Base-by-base conservation (phyloP, 2,113 vertebrate species). In the Microcebus murinus region DNA sequence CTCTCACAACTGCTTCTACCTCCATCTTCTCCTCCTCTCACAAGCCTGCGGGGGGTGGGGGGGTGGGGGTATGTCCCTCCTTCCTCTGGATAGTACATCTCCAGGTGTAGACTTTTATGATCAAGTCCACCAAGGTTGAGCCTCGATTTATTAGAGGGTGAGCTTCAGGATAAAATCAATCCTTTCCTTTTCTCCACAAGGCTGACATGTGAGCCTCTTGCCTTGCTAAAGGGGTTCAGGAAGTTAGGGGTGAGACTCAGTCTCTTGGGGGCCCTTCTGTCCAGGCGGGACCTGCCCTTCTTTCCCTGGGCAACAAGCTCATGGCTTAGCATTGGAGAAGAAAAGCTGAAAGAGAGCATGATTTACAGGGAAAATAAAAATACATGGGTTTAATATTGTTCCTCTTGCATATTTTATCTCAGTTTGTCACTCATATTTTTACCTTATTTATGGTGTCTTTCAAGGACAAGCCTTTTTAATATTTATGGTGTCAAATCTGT, bases 401-500 rank as follows among this genome's bases (percentile, higher is more conserved):
- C 65, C 87, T 91, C 50, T 68, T 96, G 79, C 84, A 91, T 96
- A 96, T 90, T 96, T 96, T 84, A 96, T 95, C 94, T 93, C 91
- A 71, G 70, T 87, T 87, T 95, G 74, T 61, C 93, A 61, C 59
- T 93, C 3, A 2, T 95, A 97, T 93, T 96, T 96, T 96, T 55
- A 87, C 80, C 87, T 95, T 93, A 70, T 96, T 97, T 97, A 93
- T 81, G 63, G 84, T 92, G 63, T 97, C 91, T 94, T 96, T 93
- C 87, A 91, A 96, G 95, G 95, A 93, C 74, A 92, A 97, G 59
- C 6, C 65, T 94, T 95, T 97, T 96, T 71, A 96, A 97, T 98
- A 97, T 98, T 97, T 95, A 97, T 97, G 57, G 63, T 95, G 65
- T 96, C 63, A 59, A 94, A 90, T 89, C 80, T 97, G 84, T 94